Evolutionary conservation across 2,888 invertebrate species (phyloP).

Genomic region (Ceriagrion tenellum): DNA sequence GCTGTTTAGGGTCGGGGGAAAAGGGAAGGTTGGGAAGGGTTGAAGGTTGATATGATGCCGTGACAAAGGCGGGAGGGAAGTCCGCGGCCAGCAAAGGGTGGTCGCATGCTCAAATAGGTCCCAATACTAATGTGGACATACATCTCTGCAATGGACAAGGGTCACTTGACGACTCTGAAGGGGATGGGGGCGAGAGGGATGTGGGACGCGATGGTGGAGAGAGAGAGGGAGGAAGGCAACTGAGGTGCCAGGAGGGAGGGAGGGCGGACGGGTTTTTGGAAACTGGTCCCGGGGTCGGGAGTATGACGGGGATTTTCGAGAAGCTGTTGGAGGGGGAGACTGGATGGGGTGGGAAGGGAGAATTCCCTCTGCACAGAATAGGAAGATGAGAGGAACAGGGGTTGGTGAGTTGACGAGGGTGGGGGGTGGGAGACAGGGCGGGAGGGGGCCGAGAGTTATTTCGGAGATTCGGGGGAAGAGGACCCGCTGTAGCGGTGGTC

Average conservation of each 20-base stretch:
- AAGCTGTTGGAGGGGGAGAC: background rate
- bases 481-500: background rate
- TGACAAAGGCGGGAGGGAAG: background rate
- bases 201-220: background rate
- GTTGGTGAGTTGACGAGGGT: background rate
- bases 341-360: background rate
- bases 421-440: no score
- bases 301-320: background rate
- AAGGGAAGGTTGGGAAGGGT: background rate
- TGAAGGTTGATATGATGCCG: background rate
- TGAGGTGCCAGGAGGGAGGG: background rate
- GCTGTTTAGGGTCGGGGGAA: background rate
- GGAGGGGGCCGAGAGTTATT: background rate
- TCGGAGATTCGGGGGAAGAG: background rate
- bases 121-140: conserved; percentile 64
- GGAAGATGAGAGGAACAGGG: background rate
- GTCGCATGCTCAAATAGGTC: conserved; percentile 56
- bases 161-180: conserved; percentile 27
- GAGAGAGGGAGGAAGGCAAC: background rate
- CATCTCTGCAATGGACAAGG: conserved; percentile 67
- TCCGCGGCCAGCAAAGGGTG: background rate
- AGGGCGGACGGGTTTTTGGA: background rate
- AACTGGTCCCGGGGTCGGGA: background rate
- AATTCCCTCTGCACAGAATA: background rate
- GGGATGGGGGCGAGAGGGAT: background rate